Conservation (phyloP, 2,888 invertebrate genomes). For the Agrochola litura region DNA sequence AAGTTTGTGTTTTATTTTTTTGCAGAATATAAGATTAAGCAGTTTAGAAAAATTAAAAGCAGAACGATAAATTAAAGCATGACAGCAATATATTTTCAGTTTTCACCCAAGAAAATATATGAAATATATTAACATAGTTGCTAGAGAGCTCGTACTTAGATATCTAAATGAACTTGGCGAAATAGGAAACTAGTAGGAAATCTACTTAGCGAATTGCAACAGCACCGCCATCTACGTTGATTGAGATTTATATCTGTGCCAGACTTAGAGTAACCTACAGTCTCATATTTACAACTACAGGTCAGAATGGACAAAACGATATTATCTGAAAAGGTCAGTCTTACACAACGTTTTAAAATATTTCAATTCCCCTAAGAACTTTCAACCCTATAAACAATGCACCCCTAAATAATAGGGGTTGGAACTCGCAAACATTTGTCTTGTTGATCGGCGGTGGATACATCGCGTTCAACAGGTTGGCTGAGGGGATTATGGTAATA, state of each 20-base stretch:
- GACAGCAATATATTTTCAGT: too few relatives aligned
- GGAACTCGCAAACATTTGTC: constrained; percentile 85
- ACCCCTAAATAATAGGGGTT: constrained; percentile 86
- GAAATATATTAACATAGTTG: too few relatives aligned
- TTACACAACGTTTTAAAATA: neutral
- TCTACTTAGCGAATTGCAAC: neutral
- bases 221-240: neutral
- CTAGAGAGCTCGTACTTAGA: neutral
- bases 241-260: neutral
- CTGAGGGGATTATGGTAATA: constrained; percentile 59
- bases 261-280: neutral
- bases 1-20: neutral
- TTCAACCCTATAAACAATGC: constrained; percentile 86
- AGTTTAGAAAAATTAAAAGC: too few relatives aligned
- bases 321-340: neutral
- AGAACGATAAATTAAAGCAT: neutral
- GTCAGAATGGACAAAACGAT: neutral
- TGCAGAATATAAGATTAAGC: too few relatives aligned
- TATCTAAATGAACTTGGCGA: neutral
- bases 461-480: constrained; percentile 80
- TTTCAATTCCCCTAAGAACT: neutral
- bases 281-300: neutral
- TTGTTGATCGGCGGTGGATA: constrained; percentile 69
- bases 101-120: too few relatives aligned
- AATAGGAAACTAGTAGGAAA: neutral